Conservation (phyloP, 2,888 invertebrate species). For the Ochlodes sylvanus region DNA sequence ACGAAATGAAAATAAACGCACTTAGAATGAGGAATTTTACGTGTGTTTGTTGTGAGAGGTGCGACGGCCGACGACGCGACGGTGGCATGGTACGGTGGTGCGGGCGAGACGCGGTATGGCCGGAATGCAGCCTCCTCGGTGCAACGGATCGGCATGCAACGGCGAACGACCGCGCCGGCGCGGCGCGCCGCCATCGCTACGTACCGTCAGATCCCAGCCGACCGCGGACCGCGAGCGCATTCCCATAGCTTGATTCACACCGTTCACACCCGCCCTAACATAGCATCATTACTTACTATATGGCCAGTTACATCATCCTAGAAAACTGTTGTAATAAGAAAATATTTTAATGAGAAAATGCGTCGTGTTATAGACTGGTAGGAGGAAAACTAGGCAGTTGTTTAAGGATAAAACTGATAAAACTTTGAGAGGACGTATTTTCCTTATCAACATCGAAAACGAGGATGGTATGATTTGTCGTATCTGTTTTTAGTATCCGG, state of each 20-base stretch:
- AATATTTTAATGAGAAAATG: no score
- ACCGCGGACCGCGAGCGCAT: slow-evolving; percentile 46
- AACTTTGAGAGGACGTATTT: no score
- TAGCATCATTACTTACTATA: slow-evolving; percentile 1
- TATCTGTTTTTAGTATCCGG: no score
- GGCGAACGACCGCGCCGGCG: slow-evolving; percentile 62
- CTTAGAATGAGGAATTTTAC: not conserved
- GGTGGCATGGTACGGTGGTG: not conserved
- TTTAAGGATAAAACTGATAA: no score
- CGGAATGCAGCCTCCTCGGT: slow-evolving; percentile 65
- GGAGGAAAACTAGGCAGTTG: no score
- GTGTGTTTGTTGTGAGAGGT: not conserved
- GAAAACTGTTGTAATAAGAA: slow-evolving; percentile 7
- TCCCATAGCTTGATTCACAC: slow-evolving; percentile 57
- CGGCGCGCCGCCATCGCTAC: slow-evolving; percentile 31
- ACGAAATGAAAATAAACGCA: no score
- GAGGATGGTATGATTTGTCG: no score
- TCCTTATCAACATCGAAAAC: no score
- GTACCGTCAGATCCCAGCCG: slow-evolving; percentile 7
- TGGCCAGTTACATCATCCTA: slow-evolving; percentile 8
- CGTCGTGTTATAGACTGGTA: no score
- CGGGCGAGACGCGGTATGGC: slow-evolving; percentile 61
- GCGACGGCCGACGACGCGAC: not conserved
- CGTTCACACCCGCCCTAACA: slow-evolving; percentile 15
- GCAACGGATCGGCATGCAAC: slow-evolving; percentile 53